Evolutionary conservation across 2,888 invertebrate genomes (phyloP).

Genomic region (Ypsolopha scabrella): DNA sequence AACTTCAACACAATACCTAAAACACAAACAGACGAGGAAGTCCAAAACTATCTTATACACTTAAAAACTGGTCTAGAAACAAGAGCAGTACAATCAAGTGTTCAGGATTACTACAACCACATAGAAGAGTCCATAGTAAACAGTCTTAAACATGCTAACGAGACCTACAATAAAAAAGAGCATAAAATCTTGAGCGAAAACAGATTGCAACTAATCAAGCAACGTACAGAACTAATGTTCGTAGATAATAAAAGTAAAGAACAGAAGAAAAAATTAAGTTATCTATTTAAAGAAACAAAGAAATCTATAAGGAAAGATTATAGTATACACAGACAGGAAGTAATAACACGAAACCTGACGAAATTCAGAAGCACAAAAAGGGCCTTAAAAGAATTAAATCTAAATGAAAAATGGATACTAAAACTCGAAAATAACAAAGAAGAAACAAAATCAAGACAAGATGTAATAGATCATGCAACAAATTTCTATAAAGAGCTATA

Average conservation of each 20-base stretch:
- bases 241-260: slow-evolving; percentile 6
- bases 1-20: no score
- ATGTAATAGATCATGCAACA: slow-evolving; percentile 6
- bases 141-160: neutral
- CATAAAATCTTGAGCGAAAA: slow-evolving; percentile 6
- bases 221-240: slow-evolving; percentile 6
- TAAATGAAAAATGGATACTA: slow-evolving; percentile 8
- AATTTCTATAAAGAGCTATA: no score
- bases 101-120: neutral
- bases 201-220: slow-evolving; percentile 4
- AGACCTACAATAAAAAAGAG: slow-evolving; percentile 5
- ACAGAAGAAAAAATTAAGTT: no score
- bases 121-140: neutral
- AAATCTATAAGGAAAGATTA: no score
- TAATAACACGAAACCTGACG: no score
- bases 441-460: slow-evolving; percentile 7
- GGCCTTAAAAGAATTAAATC: slow-evolving; percentile 10
- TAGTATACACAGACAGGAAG: no score
- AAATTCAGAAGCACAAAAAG: no score
- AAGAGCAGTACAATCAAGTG: no score
- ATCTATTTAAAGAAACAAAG: no score
- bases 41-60: no score
- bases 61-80: neutral
- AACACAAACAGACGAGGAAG: no score
- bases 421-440: neutral